Conservation (phyloP, 37 sponge, comb jelly and placozoan genomes). For the Chondrilla cf. caribensis region DNA sequence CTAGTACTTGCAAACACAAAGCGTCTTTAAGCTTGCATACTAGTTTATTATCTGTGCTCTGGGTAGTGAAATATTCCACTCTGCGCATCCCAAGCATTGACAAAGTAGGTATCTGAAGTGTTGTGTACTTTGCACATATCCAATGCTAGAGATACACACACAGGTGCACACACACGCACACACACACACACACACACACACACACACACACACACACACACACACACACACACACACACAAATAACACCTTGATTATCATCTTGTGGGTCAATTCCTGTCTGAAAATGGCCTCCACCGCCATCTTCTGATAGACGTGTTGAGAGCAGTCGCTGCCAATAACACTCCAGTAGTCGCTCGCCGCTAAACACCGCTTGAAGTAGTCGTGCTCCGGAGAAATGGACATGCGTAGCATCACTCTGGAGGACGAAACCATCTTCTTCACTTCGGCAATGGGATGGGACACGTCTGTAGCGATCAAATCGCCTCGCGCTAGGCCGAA, state of each 20-base stretch:
- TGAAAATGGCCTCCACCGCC: not conserved
- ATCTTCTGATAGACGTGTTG: not conserved
- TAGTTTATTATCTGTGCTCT: too few species aligned
- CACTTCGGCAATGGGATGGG: not conserved
- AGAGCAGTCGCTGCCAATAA: not conserved
- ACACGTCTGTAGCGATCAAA: not conserved
- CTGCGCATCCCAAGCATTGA: too few species aligned
- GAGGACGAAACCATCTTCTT: not conserved
- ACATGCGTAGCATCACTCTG: not conserved
- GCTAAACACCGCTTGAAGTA: not conserved
- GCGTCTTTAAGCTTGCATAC: too few species aligned
- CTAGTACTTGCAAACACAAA: too few species aligned
- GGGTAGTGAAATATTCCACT: too few species aligned
- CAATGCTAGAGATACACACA: not conserved
- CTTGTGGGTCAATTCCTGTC: not conserved
- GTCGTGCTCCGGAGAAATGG: not conserved
- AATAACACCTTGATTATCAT: not conserved
- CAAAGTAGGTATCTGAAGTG: too few species aligned
- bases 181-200: not conserved
- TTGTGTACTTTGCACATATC: too few species aligned
- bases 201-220: not conserved
- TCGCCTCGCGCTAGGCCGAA: not conserved
- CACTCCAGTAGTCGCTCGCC: not conserved
- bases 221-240: constrained; percentile 3
- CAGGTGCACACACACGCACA: not conserved